Evolutionary conservation across 30 jellyfish, hydroid and myxozoan genomes (phyloP).

Genomic region (Hydra vulgaris): DNA sequence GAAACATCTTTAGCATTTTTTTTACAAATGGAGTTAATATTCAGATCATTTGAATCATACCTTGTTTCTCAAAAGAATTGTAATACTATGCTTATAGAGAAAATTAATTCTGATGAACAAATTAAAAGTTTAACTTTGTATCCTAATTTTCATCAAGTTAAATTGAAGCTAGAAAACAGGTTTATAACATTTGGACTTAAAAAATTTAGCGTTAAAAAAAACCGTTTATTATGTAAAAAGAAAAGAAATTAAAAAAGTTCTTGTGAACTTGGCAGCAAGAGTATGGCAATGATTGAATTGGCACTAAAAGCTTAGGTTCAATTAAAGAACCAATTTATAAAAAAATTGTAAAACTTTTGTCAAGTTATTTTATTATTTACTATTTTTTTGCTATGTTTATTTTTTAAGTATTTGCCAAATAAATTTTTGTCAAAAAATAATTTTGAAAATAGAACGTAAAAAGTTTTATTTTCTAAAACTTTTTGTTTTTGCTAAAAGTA

Average conservation of each 20-base stretch:
- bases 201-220: neutral
- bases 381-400: neutral
- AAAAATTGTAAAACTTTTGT: neutral
- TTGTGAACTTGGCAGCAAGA: neutral
- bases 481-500: too few relatives aligned
- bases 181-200: neutral
- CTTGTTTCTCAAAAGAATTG: neutral
- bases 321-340: neutral
- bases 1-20: neutral
- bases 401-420: neutral
- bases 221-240: neutral
- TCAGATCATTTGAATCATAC: neutral
- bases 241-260: neutral
- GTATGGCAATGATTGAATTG: neutral
- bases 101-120: neutral
- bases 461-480: neutral
- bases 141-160: neutral
- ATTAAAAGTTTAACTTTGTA: neutral
- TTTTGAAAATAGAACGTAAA: neutral
- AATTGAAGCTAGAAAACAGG: neutral
- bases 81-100: neutral
- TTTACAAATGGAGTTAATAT: neutral
- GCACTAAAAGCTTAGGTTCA: neutral
- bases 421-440: neutral
- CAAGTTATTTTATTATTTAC: neutral